Percentiles rank a stretch among this genome's conserved stretches.
These are phyloP conservation scores for Anagyrus pseudococci DNA, from an alignment of 2,888 invertebrate genomes.

Conservation along the genomic window DNA sequence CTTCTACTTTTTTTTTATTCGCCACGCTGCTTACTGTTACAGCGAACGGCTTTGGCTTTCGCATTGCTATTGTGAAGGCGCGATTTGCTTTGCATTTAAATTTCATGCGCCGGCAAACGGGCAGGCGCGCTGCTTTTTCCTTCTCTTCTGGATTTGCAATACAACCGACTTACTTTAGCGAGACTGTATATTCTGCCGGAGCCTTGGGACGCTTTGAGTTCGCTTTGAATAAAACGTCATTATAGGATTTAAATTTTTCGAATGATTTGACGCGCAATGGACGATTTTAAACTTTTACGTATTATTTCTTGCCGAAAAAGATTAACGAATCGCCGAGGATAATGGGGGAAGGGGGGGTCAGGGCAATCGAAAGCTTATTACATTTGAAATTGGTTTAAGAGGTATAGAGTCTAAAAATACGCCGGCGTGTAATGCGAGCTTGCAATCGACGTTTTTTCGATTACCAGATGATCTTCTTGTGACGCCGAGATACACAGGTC, in stretches of 20 bases:
- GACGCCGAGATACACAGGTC: not conserved
- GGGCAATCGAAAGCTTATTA: too few species aligned
- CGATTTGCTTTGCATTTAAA: slow-evolving; percentile 1
- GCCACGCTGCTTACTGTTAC: not conserved
- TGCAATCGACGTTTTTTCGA: not conserved
- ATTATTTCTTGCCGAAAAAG: too few species aligned
- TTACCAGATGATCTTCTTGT: not conserved
- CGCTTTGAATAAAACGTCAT: not conserved
- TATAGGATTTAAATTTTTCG: not conserved
- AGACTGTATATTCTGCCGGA: too few species aligned
- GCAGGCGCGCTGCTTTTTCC: slow-evolving; percentile 1
- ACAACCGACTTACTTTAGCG: too few species aligned
- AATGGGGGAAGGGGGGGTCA: too few species aligned
- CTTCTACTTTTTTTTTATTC: not conserved
- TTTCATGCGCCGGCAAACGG: too few species aligned
- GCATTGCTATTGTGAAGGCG: not conserved
- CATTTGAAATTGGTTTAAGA: too few species aligned
- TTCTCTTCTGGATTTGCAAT: too few species aligned
- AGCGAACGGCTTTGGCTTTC: not conserved
- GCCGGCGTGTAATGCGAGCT: not conserved
- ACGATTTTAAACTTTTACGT: too few species aligned
- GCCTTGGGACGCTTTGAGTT: slow-evolving; percentile 1
- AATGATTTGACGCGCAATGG: not conserved
- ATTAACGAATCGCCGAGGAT: too few species aligned
- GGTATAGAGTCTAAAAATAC: too few species aligned